These are phyloP conservation scores for Chiloscyllium plagiosum DNA, from an alignment of 2,113 vertebrate species.

Conservation along the genomic window DNA sequence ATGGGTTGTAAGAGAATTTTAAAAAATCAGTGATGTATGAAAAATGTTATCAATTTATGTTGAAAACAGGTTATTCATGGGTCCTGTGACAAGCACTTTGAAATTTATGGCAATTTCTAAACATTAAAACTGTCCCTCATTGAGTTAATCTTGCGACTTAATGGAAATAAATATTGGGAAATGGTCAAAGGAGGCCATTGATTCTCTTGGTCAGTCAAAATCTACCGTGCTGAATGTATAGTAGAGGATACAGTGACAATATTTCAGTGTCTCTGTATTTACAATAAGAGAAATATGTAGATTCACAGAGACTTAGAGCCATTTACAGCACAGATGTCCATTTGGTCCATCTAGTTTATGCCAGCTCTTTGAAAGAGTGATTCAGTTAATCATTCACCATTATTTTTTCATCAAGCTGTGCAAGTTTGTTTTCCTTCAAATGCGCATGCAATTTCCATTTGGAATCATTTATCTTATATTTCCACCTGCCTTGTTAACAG, in stretches of 20 bases:
- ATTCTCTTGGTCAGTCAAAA: not conserved
- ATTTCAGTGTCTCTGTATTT: not conserved
- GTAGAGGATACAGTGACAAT: not conserved
- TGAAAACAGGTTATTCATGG: not conserved
- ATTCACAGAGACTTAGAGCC: not conserved
- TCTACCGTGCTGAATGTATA: not conserved
- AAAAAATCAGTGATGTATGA: not conserved
- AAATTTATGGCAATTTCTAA: not conserved
- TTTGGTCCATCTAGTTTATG: no score
- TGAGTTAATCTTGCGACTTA: not conserved
- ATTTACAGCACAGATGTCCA: no score
- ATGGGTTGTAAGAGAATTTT: not conserved
- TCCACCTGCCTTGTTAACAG: no score
- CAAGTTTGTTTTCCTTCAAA: no score
- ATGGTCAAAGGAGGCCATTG: not conserved
- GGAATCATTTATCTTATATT: no score
- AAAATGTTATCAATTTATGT: not conserved
- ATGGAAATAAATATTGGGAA: not conserved
- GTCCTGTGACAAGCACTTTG: not conserved
- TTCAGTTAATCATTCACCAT: no score
- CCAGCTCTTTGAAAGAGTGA: no score
- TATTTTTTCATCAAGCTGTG: no score
- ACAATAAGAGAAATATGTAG: not conserved
- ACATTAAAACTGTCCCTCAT: not conserved
- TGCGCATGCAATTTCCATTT: no score